Evolutionary conservation across 2,113 vertebrate genomes (phyloP).

Genomic region (Platichthys stellatus): DNA sequence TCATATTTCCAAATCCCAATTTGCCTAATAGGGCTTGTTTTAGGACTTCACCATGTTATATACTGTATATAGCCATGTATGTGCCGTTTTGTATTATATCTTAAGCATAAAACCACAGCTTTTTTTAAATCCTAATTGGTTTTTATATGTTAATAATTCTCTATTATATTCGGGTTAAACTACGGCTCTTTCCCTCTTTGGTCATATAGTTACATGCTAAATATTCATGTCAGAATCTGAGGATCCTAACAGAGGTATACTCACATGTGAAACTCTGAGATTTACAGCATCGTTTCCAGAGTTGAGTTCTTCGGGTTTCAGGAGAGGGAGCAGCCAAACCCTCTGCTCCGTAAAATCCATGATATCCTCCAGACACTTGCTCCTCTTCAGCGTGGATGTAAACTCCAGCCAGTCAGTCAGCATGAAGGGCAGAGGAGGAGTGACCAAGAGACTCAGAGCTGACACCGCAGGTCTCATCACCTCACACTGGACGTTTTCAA

Average conservation of each 20-base stretch:
- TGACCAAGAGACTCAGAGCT: constrained; percentile 36
- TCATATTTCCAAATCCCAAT: neutral
- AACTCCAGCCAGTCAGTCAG: constrained; percentile 30
- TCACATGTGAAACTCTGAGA: constrained; percentile 79
- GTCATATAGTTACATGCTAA: neutral
- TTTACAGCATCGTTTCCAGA: constrained; percentile 74
- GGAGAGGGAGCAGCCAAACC: constrained; percentile 53
- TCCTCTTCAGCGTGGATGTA: constrained; percentile 46
- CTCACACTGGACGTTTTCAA: constrained; percentile 51
- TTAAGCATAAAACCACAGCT: neutral
- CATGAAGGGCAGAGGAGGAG: constrained; percentile 12
- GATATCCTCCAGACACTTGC: constrained; percentile 36
- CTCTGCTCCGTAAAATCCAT: constrained; percentile 71
- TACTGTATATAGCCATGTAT: neutral
- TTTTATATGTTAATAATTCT: neutral
- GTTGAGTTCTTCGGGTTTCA: constrained; percentile 56
- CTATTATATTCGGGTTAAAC: neutral
- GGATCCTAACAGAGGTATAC: constrained; percentile 55
- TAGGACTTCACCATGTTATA: no score
- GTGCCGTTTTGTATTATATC: neutral
- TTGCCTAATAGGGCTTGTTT: no score
- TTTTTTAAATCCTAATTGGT: neutral
- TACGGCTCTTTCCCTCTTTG: neutral
- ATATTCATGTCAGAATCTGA: neutral
- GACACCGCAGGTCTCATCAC: constrained; percentile 31